A percentile compares a stretch with the other conserved stretches of the same genome.
Evolutionary conservation across 2,797 vertebrate genomes (phyloP).

Genomic region (Lacerta viridis): DNA sequence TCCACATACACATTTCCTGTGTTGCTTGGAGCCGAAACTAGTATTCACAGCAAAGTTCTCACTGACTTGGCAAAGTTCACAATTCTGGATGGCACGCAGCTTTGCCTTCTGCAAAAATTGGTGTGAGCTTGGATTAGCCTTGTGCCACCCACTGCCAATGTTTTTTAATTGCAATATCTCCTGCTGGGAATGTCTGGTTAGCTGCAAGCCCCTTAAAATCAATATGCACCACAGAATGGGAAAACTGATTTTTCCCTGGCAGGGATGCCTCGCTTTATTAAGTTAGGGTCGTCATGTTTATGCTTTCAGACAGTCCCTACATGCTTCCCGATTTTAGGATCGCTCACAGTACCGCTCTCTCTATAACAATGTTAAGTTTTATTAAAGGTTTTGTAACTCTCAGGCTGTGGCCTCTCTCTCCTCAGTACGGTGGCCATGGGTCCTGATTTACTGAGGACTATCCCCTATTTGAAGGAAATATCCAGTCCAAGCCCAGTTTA

Average conservation of each 20-base stretch:
- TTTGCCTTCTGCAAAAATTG: constrained; percentile 11
- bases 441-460: too few species aligned
- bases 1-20: constrained; percentile 14
- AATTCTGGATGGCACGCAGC: neutral
- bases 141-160: constrained; percentile 30
- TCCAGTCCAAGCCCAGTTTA: too few species aligned
- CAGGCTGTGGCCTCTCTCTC: too few species aligned
- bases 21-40: constrained; percentile 29
- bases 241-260: neutral
- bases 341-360: too few species aligned
- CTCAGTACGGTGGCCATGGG: too few species aligned
- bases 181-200: constrained; percentile 39
- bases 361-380: too few species aligned
- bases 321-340: neutral
- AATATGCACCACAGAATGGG: neutral
- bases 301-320: neutral
- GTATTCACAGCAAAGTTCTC: constrained; percentile 12
- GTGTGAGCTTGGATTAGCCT: constrained; percentile 40
- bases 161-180: neutral
- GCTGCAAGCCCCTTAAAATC: constrained; percentile 8
- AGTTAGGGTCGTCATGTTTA: neutral
- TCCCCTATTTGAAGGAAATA: too few species aligned
- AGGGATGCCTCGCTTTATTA: constrained; percentile 29
- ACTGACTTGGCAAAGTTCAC: constrained; percentile 2
- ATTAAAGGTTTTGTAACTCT: neutral